A percentile compares a stretch with the other conserved stretches of the same genome.
These are phyloP conservation scores for Rhyacophila evoluta DNA, from an alignment of 2,888 invertebrate species.

Conservation along the genomic window DNA sequence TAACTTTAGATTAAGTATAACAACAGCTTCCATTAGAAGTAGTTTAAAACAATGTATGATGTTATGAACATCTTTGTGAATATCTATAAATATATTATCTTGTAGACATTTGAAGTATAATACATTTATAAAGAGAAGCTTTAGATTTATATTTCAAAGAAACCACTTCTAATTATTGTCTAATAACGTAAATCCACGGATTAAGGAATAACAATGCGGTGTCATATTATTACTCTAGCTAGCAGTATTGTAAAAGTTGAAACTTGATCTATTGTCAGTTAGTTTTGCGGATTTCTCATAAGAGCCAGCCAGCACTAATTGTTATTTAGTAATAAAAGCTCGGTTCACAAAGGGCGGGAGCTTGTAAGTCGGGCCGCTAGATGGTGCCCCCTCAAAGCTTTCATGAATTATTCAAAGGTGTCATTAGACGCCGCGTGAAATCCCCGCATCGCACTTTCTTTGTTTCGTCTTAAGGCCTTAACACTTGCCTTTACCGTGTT, in stretches of 20 bases:
- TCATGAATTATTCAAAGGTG: slow-evolving; percentile 39
- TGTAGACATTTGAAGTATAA: no score
- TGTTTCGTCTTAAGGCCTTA: slow-evolving; percentile 29
- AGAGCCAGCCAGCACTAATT: slow-evolving; percentile 20
- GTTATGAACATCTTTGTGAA: no score
- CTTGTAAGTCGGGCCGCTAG: background rate
- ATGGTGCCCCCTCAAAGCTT: background rate
- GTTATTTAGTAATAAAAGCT: slow-evolving; percentile 33
- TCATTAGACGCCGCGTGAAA: slow-evolving; percentile 30
- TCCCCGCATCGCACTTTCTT: slow-evolving; percentile 31
- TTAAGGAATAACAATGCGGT: background rate
- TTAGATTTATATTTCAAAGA: background rate
- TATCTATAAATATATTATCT: no score
- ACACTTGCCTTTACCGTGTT: slow-evolving; percentile 18
- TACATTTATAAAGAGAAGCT: no score
- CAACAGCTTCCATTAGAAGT: no score
- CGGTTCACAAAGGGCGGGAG: background rate
- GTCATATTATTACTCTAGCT: background rate
- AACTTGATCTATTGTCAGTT: slow-evolving; percentile 7
- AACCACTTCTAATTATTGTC: background rate
- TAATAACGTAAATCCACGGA: background rate
- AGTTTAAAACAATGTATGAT: no score
- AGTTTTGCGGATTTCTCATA: slow-evolving; percentile 15
- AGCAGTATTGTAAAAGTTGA: slow-evolving; percentile 27
- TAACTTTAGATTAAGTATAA: no score